Percentiles rank a stretch among this genome's conserved stretches.
These are phyloP conservation scores for Nasonia longicornis DNA, from an alignment of 1,140 invertebrate genomes.

Conservation along the genomic window DNA sequence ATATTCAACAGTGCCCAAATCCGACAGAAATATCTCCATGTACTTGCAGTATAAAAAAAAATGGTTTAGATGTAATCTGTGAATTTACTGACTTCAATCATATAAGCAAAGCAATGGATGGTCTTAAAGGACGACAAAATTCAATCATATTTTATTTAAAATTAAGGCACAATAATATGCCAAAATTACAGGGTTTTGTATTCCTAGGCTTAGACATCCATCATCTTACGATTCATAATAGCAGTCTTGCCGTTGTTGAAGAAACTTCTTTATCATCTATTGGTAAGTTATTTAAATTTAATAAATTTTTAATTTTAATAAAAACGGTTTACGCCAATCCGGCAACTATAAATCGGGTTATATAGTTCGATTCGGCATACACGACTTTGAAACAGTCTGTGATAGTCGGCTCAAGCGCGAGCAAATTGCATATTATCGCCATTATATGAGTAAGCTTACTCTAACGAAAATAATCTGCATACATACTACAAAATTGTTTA, in stretches of 20 bases:
- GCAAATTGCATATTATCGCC: too few relatives aligned
- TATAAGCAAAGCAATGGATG: conserved; percentile 81
- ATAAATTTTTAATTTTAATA: background rate
- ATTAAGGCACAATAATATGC: conserved; percentile 83
- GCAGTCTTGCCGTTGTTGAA: conserved; percentile 86
- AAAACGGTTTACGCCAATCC: too few relatives aligned
- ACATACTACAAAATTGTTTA: too few relatives aligned
- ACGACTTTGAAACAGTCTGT: too few relatives aligned
- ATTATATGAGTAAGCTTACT: too few relatives aligned
- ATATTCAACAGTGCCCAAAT: conserved; percentile 77
- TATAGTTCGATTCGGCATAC: too few relatives aligned
- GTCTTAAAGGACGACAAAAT: conserved; percentile 78
- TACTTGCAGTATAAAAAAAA: conserved; percentile 84
- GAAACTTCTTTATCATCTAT: conserved; percentile 86
- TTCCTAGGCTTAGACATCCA: conserved; percentile 89
- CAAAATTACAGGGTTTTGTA: conserved; percentile 85
- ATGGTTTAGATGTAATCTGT: conserved; percentile 87
- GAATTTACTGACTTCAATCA: conserved; percentile 83
- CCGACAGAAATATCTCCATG: conserved; percentile 81
- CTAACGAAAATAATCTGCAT: too few relatives aligned
- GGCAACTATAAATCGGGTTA: too few relatives aligned
- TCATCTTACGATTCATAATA: conserved; percentile 88
- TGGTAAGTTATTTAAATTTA: conserved; percentile 69
- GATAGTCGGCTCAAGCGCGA: too few relatives aligned
- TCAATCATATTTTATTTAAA: conserved; percentile 88